Evolutionary conservation across 2,888 invertebrate species (phyloP).

Genomic region (Formica aserva): DNA sequence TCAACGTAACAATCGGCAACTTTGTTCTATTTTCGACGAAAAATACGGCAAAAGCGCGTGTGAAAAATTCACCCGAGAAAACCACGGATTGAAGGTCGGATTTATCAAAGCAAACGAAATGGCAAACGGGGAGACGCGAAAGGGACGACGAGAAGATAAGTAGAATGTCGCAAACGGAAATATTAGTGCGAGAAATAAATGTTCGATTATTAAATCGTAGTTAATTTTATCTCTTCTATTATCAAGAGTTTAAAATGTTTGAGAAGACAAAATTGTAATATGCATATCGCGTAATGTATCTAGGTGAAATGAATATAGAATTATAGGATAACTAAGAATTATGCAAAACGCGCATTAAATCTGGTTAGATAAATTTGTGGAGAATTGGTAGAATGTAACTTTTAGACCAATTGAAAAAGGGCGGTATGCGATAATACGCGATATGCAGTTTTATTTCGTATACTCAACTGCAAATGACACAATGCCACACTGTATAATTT

Average conservation of each 20-base stretch:
- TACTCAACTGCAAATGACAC: conserved; percentile 14
- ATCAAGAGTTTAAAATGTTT: neutral
- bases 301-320: neutral
- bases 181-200: neutral
- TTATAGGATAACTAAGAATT: neutral
- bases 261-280: neutral
- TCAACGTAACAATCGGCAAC: conserved; percentile 54
- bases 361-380: neutral
- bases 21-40: conserved; percentile 12
- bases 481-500: conserved; percentile 15
- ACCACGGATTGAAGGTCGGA: neutral
- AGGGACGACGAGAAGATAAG: neutral
- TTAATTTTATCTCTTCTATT: conserved; percentile 7
- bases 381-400: neutral
- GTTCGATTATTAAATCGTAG: conserved; percentile 9
- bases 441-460: neutral
- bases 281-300: neutral
- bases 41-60: neutral
- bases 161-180: neutral
- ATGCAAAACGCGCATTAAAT: neutral
- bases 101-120: conserved; percentile 35
- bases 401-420: conserved; percentile 4
- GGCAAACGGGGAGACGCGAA: conserved; percentile 3
- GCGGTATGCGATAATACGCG: neutral
- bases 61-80: conserved; percentile 13